These are phyloP conservation scores for Orycteropus afer DNA, from an alignment of 2,113 vertebrate genomes.

Conservation along the genomic window DNA sequence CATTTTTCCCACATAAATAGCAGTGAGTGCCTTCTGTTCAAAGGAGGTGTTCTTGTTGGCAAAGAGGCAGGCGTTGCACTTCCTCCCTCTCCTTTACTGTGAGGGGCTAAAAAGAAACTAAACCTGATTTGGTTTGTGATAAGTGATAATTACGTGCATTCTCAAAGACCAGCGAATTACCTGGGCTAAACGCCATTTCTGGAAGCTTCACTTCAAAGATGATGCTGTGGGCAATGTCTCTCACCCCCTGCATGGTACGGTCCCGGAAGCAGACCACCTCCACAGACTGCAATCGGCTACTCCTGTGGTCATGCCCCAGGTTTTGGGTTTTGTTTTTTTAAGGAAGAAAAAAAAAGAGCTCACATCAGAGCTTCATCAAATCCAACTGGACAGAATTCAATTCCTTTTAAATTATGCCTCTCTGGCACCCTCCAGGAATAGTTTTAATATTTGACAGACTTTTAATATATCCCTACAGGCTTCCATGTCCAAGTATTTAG, in stretches of 20 bases:
- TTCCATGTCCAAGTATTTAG: not conserved
- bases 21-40: not conserved
- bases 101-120: not conserved
- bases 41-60: not conserved
- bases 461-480: not conserved
- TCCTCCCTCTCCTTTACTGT: not conserved
- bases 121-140: not conserved
- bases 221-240: constrained; percentile 93
- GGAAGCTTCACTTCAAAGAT: constrained; percentile 94
- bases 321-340: constrained; percentile 1
- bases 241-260: constrained; percentile 93
- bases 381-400: not conserved
- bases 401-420: not conserved
- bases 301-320: constrained; percentile 85
- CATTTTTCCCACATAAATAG: constrained; percentile 22
- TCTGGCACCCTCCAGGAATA: not conserved
- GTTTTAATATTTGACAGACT: not conserved
- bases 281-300: constrained; percentile 86
- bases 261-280: constrained; percentile 97
- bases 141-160: constrained; percentile 1
- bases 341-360: constrained; percentile 36
- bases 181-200: constrained; percentile 86
- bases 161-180: constrained; percentile 81
- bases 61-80: not conserved
- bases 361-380: constrained; percentile 42